A percentile compares a stretch with the other conserved stretches of the same genome.
Conservation (phyloP, 2,113 vertebrate genomes). For the Cheirogaleus medius region DNA sequence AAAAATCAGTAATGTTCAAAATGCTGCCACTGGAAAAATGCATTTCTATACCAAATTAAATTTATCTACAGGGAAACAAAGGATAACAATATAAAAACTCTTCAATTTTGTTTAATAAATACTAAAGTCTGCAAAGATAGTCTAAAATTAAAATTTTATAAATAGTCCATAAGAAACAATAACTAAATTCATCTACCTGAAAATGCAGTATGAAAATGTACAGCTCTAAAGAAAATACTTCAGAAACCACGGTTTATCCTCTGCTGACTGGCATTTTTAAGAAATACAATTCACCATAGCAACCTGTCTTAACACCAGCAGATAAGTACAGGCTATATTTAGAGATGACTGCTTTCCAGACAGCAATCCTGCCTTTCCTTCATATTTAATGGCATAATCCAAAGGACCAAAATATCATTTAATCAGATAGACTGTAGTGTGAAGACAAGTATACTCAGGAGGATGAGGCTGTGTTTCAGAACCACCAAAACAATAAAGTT, state of each 20-base stretch:
- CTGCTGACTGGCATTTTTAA: conserved; percentile 71
- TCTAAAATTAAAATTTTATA: conserved; percentile 32
- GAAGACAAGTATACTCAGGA: conserved; percentile 47
- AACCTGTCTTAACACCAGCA: conserved; percentile 72
- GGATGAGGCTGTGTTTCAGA: conserved; percentile 26
- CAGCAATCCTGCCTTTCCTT: conserved; percentile 59
- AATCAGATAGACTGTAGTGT: conserved; percentile 42
- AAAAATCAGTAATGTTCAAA: conserved; percentile 51
- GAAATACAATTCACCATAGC: conserved; percentile 74
- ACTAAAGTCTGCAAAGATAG: neutral
- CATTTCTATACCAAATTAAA: conserved; percentile 27
- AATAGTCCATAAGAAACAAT: conserved; percentile 4
- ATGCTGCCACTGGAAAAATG: neutral
- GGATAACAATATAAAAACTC: neutral
- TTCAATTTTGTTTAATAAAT: conserved; percentile 14
- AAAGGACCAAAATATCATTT: conserved; percentile 70
- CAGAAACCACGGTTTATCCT: conserved; percentile 60
- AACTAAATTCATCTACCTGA: conserved; percentile 43
- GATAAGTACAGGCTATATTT: conserved; percentile 73
- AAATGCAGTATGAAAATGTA: conserved; percentile 33
- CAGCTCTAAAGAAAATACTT: conserved; percentile 31
- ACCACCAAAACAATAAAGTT: conserved; percentile 15
- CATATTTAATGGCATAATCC: conserved; percentile 68
- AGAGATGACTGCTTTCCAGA: conserved; percentile 66
- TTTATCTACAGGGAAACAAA: conserved; percentile 6